Evolutionary conservation across 2,888 invertebrate genomes (phyloP), one percentile per base, ranked within the genome.

Genomic region (Agriopis marginaria): DNA sequence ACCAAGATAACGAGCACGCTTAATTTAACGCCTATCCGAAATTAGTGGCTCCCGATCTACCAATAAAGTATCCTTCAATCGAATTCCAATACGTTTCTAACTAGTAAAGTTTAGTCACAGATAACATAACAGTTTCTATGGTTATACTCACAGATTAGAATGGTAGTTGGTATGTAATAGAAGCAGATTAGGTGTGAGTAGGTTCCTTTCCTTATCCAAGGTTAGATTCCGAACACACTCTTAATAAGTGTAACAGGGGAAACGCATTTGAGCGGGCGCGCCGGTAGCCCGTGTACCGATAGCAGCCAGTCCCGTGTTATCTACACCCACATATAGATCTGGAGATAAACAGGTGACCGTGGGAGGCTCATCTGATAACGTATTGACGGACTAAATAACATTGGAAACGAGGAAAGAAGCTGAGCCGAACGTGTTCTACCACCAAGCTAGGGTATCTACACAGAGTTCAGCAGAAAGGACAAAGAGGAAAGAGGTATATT

Each of bases 231-330:
- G 73, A 75, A 76, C 75, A 70, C 77, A 76, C 79, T 76, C 90
- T 88, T 89, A 89, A 89, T 90, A 88, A 87, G 82, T 78, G 83
- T 79, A 86, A 93, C 93, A 93, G 88, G 92, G 87, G 90, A 93
- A 93, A 91, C 85, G 89, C 93, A 93, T 93, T 92, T 92, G 89
- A 85, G 82, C 79, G 55, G 23, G 17, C 23, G 62, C 44, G 56
- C 84, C 86, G 85, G 88, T 87, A 87, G 83, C 84, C 76, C 72
- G 80, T 81, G 81, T 80, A 72, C 77, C 71, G 87, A 88, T 88
- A 88, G 85, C 79, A 81, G 81, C 83, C 86, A 82, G 73, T 81
- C 83, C 79, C 77, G 78, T 70, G 76, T 85, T 89, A 89, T 89
- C 90, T 83, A 78, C 79, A 73, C 84, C 84, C 84, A 85, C 86